A percentile compares a stretch with the other conserved stretches of the same genome.
Conservation (phyloP, 30 jellyfish, hydroid and myxozoan genomes). For the Euphysa ruthae region DNA sequence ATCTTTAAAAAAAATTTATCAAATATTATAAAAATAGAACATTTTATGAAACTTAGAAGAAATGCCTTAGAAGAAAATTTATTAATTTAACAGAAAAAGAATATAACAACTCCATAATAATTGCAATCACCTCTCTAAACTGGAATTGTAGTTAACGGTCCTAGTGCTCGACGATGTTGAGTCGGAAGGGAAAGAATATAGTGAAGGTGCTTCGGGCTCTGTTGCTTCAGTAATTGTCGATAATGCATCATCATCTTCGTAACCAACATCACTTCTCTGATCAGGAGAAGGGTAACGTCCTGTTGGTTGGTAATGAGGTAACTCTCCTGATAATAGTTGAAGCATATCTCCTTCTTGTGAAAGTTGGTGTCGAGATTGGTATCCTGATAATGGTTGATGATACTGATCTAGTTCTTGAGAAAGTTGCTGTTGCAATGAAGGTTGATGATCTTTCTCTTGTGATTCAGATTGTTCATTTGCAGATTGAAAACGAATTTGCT, state of each 20-base stretch:
- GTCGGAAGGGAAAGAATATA: constrained; percentile 27
- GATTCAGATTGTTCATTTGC: too few relatives aligned
- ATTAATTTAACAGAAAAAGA: too few relatives aligned
- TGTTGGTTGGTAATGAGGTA: too few relatives aligned
- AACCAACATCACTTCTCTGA: neutral
- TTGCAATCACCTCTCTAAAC: neutral
- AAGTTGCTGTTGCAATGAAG: neutral
- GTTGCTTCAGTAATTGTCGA: constrained; percentile 84
- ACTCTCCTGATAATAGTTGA: too few relatives aligned
- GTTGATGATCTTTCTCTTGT: neutral
- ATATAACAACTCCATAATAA: too few relatives aligned
- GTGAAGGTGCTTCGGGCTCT: constrained; percentile 83
- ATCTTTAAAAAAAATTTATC: too few relatives aligned
- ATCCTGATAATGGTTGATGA: neutral
- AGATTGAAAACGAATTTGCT: too few relatives aligned
- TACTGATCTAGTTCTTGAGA: neutral
- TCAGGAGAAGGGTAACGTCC: too few relatives aligned
- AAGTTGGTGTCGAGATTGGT: neutral
- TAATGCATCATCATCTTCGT: constrained; percentile 70
- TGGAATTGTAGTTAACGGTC: neutral
- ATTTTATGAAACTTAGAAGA: too few relatives aligned
- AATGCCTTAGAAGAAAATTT: too few relatives aligned
- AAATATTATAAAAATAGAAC: too few relatives aligned
- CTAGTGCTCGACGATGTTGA: neutral
- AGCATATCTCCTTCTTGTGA: too few relatives aligned